These are phyloP conservation scores for Pluvialis apricaria DNA, from an alignment of 2,113 vertebrate genomes.

Conservation along the genomic window DNA sequence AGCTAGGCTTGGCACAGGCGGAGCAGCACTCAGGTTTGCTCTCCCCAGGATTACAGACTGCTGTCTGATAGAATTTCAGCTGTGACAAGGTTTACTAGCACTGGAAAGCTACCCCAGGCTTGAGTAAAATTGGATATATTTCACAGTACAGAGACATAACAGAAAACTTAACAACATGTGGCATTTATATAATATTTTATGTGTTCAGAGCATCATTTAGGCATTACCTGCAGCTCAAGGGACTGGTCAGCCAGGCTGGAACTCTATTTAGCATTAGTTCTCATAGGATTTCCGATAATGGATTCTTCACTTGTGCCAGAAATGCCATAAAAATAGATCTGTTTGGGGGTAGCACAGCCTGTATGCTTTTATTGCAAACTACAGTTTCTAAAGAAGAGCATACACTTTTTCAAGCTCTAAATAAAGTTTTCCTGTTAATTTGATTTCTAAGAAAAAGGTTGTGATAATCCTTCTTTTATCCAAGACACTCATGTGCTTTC, in stretches of 20 bases:
- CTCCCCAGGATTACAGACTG: background rate
- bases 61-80: background rate
- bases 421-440: background rate
- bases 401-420: background rate
- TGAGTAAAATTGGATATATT: background rate
- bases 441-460: background rate
- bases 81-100: background rate
- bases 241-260: background rate
- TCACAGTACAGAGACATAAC: background rate
- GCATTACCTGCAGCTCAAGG: background rate
- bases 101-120: background rate
- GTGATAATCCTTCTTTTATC: background rate
- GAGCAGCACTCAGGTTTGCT: background rate
- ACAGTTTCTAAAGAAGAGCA: background rate
- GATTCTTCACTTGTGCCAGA: background rate
- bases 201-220: background rate
- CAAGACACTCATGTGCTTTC: rapidly evolving
- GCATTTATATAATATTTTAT: background rate
- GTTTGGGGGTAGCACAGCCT: background rate
- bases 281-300: background rate
- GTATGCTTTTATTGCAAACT: background rate
- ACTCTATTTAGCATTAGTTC: background rate
- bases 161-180: background rate
- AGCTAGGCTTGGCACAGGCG: background rate
- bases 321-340: background rate